Evolutionary conservation across 2,797 vertebrate genomes (phyloP).

Genomic region (Esox masquinongy): DNA sequence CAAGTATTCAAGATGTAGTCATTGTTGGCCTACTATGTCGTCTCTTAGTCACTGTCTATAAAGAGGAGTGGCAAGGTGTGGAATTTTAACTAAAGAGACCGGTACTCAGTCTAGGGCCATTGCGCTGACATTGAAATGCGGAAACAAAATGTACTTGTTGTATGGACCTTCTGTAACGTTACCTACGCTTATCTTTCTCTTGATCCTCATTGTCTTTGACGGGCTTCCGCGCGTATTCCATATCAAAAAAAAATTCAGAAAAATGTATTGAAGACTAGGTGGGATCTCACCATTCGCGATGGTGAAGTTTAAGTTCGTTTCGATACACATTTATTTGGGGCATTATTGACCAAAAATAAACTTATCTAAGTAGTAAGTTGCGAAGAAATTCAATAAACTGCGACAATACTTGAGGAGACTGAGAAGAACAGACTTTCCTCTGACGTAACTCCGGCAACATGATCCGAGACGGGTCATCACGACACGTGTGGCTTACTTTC

Average conservation of each 20-base stretch:
- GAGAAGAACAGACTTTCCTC: not conserved
- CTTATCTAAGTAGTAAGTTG: not conserved
- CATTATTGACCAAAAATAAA: not conserved
- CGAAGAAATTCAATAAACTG: not conserved
- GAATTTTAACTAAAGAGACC: too few relatives aligned
- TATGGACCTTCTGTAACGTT: too few relatives aligned
- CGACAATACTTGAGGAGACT: not conserved
- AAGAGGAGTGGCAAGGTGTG: too few relatives aligned
- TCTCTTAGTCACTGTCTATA: too few relatives aligned
- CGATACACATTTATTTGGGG: not conserved
- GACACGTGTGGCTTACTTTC: constrained; percentile 3
- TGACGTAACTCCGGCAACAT: not conserved
- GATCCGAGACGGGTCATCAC: not conserved
- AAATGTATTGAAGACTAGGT: not conserved
- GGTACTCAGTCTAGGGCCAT: too few relatives aligned
- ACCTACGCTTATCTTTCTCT: too few relatives aligned
- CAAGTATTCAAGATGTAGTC: too few relatives aligned
- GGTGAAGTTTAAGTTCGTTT: not conserved
- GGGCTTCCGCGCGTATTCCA: not conserved
- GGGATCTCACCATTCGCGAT: not conserved
- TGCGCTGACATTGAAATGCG: not conserved
- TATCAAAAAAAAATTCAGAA: not conserved
- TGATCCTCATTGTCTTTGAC: too few relatives aligned
- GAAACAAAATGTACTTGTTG: not conserved
- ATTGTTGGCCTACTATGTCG: too few relatives aligned